Evolutionary conservation across 2,113 vertebrate genomes (phyloP), one percentile per base, ranked within the genome.

Genomic region (Sigmodon hispidus): DNA sequence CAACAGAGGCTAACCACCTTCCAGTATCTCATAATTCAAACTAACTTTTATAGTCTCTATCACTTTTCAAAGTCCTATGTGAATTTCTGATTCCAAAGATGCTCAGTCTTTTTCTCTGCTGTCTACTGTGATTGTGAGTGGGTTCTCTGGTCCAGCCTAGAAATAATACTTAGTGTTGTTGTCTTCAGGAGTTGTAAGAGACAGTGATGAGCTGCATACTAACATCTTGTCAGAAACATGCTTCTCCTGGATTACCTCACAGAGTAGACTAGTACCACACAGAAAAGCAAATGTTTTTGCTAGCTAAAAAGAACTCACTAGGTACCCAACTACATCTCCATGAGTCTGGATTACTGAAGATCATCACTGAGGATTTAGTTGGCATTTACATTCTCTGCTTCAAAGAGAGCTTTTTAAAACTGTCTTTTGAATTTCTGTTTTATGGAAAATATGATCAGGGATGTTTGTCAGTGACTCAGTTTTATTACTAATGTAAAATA

Each of bases 401-500:
- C 48, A 88, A 93, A 86, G 36, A 55, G 0, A 1, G 24, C 34
- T 79, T 92, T 86, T 92, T 77, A 11, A 83, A 73, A 87, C 43
- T n/a, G 70, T n/a, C 15, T 34, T 85, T 95, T 89, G 0, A 29
- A 79, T 87, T 81, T 75, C 43, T 84, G 3, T 88, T 36, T 57
- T 96, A 94, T 91, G 34, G 59, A 73, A 97, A 96, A 90, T 81
- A 15, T 29, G 61, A 91, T 86, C 34, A 69, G 36, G 7, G n/a
- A n/a, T 69, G 17, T 90, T 89, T 85, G 57, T 81, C 59, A 63
- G n/a, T 91, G 90, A 95, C 81, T 95, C 69, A 43, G 21, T 61
- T 95, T 96, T 90, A 94, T 86, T 90, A n/a, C 19, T 90, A 90
- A 96, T 36, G 24, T 63, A 45, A 92, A 97, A 84, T 57, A 95